phyloP scores from a whole-genome alignment of 2,888 invertebrate species.

The Amorpha juglandis region DNA sequence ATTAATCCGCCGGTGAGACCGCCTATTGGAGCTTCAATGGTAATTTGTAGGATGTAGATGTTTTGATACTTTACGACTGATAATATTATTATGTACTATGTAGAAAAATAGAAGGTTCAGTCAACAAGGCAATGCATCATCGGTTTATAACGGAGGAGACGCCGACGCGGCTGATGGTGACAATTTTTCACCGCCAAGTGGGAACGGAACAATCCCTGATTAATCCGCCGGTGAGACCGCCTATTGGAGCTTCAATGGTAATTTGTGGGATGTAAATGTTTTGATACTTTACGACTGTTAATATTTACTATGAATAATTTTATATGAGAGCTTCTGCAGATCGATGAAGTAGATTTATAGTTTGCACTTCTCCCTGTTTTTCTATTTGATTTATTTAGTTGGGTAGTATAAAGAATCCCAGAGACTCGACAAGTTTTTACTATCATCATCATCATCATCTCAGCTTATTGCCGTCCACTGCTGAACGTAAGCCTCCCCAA shows the following conservation, averaged over 20 bases:
- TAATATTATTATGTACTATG: not conserved
- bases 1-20: constrained; percentile 77
- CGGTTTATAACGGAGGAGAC: constrained; percentile 60
- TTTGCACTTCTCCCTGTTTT: too few species aligned
- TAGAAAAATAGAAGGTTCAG: constrained; percentile 37
- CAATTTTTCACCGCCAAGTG: constrained; percentile 77
- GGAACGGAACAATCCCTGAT: constrained; percentile 77
- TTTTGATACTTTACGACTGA: constrained; percentile 58
- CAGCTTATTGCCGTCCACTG: too few species aligned
- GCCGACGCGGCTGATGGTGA: constrained; percentile 71
- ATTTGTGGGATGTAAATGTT: constrained; percentile 35
- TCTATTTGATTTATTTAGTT: too few species aligned
- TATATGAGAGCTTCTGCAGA: too few species aligned
- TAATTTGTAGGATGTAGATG: constrained; percentile 36
- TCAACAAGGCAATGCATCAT: constrained; percentile 68
- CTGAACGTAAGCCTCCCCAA: too few species aligned
- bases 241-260: constrained; percentile 64
- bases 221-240: constrained; percentile 74
- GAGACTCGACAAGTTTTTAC: not conserved
- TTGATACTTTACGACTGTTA: constrained; percentile 49
- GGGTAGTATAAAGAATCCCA: too few species aligned
- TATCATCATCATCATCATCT: not conserved
- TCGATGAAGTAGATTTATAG: too few species aligned
- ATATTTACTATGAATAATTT: too few species aligned
- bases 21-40: constrained; percentile 63